These are phyloP conservation scores for Eriocheir sinensis DNA, from an alignment of 1,140 invertebrate species.

Conservation along the genomic window DNA sequence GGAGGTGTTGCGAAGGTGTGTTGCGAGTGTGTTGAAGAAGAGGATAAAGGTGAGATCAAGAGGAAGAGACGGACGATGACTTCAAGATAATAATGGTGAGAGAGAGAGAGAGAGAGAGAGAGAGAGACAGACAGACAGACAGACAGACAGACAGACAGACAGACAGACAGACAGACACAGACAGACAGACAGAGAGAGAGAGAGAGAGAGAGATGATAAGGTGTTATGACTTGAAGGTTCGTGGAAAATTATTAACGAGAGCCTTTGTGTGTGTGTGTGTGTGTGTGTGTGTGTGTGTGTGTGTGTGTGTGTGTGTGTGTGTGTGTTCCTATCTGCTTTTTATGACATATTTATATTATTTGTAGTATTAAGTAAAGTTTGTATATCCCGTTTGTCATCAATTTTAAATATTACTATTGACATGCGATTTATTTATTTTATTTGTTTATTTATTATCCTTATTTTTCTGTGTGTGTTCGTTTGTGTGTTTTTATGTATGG, in stretches of 20 bases:
- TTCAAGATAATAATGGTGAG: background rate
- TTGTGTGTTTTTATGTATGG: too few relatives aligned
- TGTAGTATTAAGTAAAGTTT: too few relatives aligned
- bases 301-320: background rate
- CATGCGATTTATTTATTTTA: too few relatives aligned
- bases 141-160: background rate
- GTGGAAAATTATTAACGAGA: background rate
- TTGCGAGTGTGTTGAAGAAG: background rate
- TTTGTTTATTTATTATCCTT: too few relatives aligned
- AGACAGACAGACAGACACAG: background rate
- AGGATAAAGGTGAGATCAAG: background rate
- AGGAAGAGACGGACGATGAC: background rate
- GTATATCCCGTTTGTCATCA: too few relatives aligned
- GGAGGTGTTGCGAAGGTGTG: background rate
- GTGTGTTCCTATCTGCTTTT: too few relatives aligned
- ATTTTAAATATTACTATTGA: too few relatives aligned
- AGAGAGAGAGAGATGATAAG: background rate
- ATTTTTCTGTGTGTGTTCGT: too few relatives aligned
- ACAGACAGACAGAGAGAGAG: background rate
- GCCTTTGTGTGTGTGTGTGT: background rate
- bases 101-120: constrained; percentile 52
- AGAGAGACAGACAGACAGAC: constrained; percentile 6
- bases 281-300: constrained; percentile 37
- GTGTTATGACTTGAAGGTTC: background rate
- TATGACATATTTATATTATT: too few relatives aligned